A percentile compares a stretch with the other conserved stretches of the same genome.
Conservation (phyloP, 2,888 invertebrate genomes). For the Oligia latruncula region DNA sequence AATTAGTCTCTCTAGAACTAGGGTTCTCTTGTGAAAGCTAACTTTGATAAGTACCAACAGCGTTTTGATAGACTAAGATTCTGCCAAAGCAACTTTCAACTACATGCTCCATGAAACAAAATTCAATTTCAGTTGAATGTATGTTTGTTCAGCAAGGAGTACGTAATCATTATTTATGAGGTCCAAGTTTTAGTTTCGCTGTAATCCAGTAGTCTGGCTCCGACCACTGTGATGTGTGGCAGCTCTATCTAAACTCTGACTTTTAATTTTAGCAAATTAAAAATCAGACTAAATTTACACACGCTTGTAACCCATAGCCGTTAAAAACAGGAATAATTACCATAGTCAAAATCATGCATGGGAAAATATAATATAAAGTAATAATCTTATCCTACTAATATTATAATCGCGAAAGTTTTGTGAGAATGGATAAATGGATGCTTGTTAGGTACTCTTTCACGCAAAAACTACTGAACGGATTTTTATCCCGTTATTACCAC, state of each 20-base stretch:
- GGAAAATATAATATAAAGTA: too few species aligned
- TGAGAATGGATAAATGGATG: too few species aligned
- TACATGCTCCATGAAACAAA: not conserved
- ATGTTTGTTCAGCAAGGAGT: constrained; percentile 2
- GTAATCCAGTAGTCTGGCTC: constrained; percentile 5
- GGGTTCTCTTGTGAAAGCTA: constrained; percentile 11
- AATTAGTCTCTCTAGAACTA: constrained; percentile 14
- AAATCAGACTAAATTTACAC: too few species aligned
- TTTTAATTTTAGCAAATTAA: not conserved
- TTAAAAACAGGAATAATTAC: too few species aligned
- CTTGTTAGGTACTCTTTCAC: too few species aligned
- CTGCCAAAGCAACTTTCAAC: constrained; percentile 1
- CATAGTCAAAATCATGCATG: too few species aligned
- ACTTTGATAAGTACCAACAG: not conserved
- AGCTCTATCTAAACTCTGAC: not conserved
- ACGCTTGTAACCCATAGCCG: too few species aligned
- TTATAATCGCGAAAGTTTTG: too few species aligned
- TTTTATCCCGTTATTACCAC: too few species aligned
- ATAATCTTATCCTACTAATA: too few species aligned
- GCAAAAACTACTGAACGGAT: too few species aligned
- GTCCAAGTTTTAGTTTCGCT: not conserved
- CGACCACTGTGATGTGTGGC: not conserved
- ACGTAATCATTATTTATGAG: constrained; percentile 23
- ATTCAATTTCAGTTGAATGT: not conserved
- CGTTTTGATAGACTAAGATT: not conserved